Percentiles rank a stretch among this genome's conserved stretches.
These are phyloP conservation scores for Clostera curtula DNA, from an alignment of 2,888 invertebrate species.

Conservation along the genomic window DNA sequence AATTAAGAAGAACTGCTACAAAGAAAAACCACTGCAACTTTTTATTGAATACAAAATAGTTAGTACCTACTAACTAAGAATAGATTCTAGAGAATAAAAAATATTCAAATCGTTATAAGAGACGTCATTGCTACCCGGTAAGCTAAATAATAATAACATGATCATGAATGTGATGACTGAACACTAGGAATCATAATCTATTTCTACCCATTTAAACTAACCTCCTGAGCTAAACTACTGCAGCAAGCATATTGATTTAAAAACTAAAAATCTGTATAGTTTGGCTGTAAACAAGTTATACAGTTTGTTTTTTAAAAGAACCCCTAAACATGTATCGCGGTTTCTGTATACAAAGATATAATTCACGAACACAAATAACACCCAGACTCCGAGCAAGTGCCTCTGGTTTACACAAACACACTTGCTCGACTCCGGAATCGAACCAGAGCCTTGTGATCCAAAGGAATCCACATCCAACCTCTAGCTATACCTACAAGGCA, in stretches of 20 bases:
- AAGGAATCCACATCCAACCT: no score
- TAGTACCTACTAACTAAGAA: background rate
- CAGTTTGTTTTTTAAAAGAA: no score
- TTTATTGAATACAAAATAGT: background rate
- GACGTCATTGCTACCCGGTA: constrained; percentile 17
- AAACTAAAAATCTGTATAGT: background rate
- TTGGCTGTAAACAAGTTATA: no score
- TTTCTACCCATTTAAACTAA: constrained; percentile 11
- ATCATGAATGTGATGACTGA: constrained; percentile 16
- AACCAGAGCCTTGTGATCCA: no score
- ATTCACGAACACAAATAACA: no score
- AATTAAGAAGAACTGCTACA: constrained; percentile 6
- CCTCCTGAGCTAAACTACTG: constrained; percentile 5
- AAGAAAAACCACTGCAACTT: constrained; percentile 4
- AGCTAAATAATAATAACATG: constrained; percentile 28
- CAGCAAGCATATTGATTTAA: constrained; percentile 4
- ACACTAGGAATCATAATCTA: constrained; percentile 13
- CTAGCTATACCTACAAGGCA: no score
- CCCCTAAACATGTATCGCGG: no score
- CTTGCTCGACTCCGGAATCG: no score
- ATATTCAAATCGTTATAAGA: constrained; percentile 10
- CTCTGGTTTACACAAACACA: no score
- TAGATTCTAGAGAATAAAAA: constrained; percentile 17
- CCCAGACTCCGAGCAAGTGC: no score
- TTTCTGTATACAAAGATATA: no score